Percentiles rank a stretch among this genome's conserved stretches.
phyloP scores from a whole-genome alignment of 1,140 invertebrate species.

The Hylaeus volcanicus region DNA sequence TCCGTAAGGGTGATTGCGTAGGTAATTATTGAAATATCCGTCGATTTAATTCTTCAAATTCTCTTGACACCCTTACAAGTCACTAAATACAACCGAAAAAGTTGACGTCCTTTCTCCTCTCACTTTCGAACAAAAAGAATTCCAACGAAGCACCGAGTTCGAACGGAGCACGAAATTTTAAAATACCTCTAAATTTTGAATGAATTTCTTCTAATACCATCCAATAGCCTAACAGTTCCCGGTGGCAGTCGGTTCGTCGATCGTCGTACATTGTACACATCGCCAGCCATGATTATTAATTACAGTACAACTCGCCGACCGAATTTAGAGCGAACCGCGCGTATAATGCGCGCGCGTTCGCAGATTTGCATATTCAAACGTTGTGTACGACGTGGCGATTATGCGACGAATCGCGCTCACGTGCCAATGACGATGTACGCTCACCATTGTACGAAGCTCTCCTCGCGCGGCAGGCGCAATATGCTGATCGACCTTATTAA shows the following conservation, averaged over 20 bases:
- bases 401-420: slow-evolving; percentile 47
- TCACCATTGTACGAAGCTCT: slow-evolving; percentile 32
- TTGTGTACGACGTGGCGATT: slow-evolving; percentile 58
- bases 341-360: slow-evolving; percentile 50
- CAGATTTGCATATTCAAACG: slow-evolving; percentile 64
- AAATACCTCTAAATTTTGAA: too few species aligned
- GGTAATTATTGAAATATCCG: too few species aligned
- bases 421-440: slow-evolving; percentile 42
- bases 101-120: too few species aligned
- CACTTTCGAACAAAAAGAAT: too few species aligned
- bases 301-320: slow-evolving; percentile 39
- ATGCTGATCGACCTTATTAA: slow-evolving; percentile 32
- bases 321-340: slow-evolving; percentile 56
- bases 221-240: too few species aligned
- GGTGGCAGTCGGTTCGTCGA: neutral
- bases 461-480: slow-evolving; percentile 18
- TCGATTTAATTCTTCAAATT: too few species aligned
- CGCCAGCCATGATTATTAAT: slow-evolving; percentile 59
- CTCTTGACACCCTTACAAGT: too few species aligned
- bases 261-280: slow-evolving; percentile 25
- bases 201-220: too few species aligned
- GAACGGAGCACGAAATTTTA: too few species aligned
- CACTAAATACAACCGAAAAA: too few species aligned
- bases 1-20: too few species aligned
- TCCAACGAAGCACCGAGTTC: too few species aligned